phyloP scores from a whole-genome alignment of 2,113 vertebrate species.

The Morone saxatilis region DNA sequence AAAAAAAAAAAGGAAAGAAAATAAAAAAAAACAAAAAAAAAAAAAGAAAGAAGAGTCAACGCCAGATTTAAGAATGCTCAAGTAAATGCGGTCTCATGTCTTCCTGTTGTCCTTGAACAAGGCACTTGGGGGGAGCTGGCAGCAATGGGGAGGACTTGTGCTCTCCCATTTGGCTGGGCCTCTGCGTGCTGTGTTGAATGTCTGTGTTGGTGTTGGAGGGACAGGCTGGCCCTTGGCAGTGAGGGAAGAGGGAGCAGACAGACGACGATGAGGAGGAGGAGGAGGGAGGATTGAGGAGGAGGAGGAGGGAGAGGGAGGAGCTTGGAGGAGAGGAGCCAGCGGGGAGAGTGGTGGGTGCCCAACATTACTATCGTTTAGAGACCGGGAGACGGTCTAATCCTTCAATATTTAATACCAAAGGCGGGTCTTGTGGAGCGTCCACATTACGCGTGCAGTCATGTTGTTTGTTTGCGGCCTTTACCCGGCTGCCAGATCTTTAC shows the following conservation, averaged over 20 bases:
- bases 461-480: conserved; percentile 44
- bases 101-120: conserved; percentile 88
- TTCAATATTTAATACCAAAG: conserved; percentile 77
- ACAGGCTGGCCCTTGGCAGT: conserved; percentile 79
- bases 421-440: conserved; percentile 49
- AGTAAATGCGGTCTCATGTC: conserved; percentile 86
- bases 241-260: conserved; percentile 79
- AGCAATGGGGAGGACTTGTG: conserved; percentile 85
- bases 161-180: conserved; percentile 84
- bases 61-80: conserved; percentile 84
- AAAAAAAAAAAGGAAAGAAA: conserved; percentile 1
- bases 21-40: not conserved
- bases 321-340: conserved; percentile 60
- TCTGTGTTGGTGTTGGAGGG: conserved; percentile 66
- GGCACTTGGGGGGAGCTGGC: conserved; percentile 86
- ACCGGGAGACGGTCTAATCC: conserved; percentile 66
- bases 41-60: conserved; percentile 75
- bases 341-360: conserved; percentile 72
- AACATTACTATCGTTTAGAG: conserved; percentile 71
- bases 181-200: conserved; percentile 25
- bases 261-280: conserved; percentile 72
- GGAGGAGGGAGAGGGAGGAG: conserved; percentile 54
- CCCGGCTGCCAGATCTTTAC: conserved; percentile 27
- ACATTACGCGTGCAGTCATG: conserved; percentile 36
- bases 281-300: conserved; percentile 61